Percentiles rank a stretch among this genome's conserved stretches.
Evolutionary conservation across 2,113 vertebrate species (phyloP).

Genomic region (Saguinus imperator): DNA sequence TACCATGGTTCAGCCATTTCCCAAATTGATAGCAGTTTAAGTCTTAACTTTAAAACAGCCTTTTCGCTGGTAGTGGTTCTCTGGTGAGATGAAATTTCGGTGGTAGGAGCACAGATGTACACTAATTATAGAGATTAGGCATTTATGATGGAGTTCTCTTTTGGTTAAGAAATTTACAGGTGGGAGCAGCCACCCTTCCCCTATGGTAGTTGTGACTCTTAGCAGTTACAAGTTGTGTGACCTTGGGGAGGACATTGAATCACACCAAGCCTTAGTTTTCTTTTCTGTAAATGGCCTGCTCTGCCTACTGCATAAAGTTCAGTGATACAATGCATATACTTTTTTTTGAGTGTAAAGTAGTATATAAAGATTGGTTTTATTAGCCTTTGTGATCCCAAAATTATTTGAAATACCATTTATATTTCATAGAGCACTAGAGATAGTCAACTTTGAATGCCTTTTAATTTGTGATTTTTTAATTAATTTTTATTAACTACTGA

Average conservation of each 20-base stretch:
- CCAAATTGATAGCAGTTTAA: neutral
- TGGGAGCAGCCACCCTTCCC: neutral
- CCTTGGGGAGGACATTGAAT: constrained; percentile 43
- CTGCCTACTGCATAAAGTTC: neutral
- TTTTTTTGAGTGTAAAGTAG: neutral
- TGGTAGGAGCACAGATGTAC: neutral
- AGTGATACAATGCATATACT: neutral
- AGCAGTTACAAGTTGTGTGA: neutral
- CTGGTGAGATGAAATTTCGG: neutral
- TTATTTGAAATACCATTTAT: neutral
- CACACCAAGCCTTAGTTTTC: neutral
- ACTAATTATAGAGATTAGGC: neutral
- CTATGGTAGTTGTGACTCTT: neutral
- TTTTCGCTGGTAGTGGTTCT: neutral
- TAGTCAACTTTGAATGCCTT: neutral
- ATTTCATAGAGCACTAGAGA: neutral
- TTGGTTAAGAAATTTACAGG: neutral
- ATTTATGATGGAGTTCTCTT: neutral
- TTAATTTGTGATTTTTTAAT: neutral
- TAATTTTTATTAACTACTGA: neutral
- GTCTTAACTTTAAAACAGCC: neutral
- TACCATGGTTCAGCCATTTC: neutral
- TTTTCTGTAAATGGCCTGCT: neutral
- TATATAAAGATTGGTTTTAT: neutral
- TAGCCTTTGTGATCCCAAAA: neutral